Base-by-base conservation (phyloP, 2,888 invertebrate genomes). In the Cremastinae sp. region DNA sequence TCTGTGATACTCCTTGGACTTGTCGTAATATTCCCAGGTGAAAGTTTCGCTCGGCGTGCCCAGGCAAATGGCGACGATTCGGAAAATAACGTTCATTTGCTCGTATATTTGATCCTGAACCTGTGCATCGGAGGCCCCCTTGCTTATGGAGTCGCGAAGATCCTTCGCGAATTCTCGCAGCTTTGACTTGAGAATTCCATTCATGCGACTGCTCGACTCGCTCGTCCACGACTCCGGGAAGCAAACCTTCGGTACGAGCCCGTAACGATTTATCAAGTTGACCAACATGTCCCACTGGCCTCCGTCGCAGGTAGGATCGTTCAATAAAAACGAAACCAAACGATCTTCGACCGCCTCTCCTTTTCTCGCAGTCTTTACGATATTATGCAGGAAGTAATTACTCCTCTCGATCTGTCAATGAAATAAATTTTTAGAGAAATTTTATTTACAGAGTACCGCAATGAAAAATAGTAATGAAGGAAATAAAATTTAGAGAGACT, bases 271-370 rank as follows among this genome's bases (percentile, higher is more conserved):
- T 70, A 97, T 93, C 16, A 97, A 90, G 89, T 97, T 97, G 28
- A 95, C 94, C 74, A 97, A 91, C 97, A 97, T 97, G 87, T 97
- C 96, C 97, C 97, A 97, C 88, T 97, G 97, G 0, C 97, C 97
- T 28, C 96, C 96, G 85, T 97, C 96, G 78, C 93, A 93, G 62
- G 94, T 93, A n/a, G 96, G 96, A 86, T 96, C 95, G 86, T 92
- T 90, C 14, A 97, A 91, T 61, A 97, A 90, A 88, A 95, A 96
- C 78, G 94, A 94, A 61, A 96, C 93, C 10, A 97, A 91, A 75
- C 97, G 92, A 0, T 96, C 96, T 77, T 96, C 95, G 0, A 96
- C 92, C 0, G 92, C 86, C 86, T 97, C 97, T 9, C 94, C 94
- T 72, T 93, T 91, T 83, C 92, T 93, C 0, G 95, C 94, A 0